Base-by-base conservation (phyloP, 1,140 invertebrate genomes). In the Drosophila equinoxialis region DNA sequence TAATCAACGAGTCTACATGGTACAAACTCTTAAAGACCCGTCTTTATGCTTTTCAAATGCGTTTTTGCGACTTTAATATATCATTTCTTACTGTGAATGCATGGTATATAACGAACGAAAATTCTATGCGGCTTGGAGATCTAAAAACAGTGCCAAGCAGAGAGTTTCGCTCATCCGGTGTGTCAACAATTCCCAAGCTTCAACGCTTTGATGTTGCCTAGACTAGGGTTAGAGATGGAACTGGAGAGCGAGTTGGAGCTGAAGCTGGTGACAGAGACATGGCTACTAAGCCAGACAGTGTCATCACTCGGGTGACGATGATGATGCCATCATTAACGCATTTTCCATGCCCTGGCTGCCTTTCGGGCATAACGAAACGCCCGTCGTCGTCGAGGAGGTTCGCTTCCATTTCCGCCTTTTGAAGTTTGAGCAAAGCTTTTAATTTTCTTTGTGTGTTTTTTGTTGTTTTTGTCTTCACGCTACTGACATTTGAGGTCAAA, bases 161-260 rank as follows among this genome's bases (percentile, higher is more conserved):
- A 17, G 42, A 57, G 75, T 64, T 77, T 57, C 84, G 82, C 75
- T 90, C 77, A 90, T 90, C 86, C 87, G 86, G 86, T 90, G 87
- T 90, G 87, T 90, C 82, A 90, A 90, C 87, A 90, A 90, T 90
- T 90, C 77, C 77, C 86, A 90, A 86, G 86, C 87, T 86, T 90
- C 73, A 90, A 90, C 87, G 82, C 87, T 90, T 90, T 90, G 87
- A 90, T 86, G 87, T 90, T 71, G 77, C 65, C 72, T 61, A 60
- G 64, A 39, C 60, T 54, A 58, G 48, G 13, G 20, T 39, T 41
- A 26, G 54, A 48, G 45, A 4, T 39, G 37, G 8, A 8, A 3
- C 45, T 48, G 45, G 14, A 48, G 5, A 7, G 1, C 2, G 17
- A 45, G 42, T 11, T 45, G 41, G n/a, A 4, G 17, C 6, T 30